These are phyloP conservation scores for Spilogale gracilis DNA, from an alignment of 2,113 vertebrate genomes.

Conservation along the genomic window DNA sequence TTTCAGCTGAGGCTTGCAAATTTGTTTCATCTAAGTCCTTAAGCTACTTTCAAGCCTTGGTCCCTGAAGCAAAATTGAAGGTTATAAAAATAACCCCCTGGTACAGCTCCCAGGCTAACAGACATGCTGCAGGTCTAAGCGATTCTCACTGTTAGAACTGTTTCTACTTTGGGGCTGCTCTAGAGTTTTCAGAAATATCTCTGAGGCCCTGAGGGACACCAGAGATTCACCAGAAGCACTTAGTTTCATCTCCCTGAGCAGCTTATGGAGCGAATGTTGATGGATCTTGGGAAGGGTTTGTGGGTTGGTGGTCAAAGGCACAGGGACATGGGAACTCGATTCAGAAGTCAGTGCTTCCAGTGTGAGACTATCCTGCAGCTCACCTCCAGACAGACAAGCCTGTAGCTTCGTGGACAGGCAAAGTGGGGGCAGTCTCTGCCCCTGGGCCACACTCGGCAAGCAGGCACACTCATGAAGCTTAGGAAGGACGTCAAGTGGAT, in stretches of 20 bases:
- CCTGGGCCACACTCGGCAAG: background rate
- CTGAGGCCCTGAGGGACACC: background rate
- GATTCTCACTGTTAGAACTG: slow-evolving; percentile 18
- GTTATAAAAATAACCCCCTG: slow-evolving; percentile 56
- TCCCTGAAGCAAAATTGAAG: slow-evolving; percentile 58
- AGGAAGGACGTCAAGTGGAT: slow-evolving; percentile 81
- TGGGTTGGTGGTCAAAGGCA: background rate
- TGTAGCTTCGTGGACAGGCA: accelerated
- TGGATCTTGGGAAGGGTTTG: too few species aligned
- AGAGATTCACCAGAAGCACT: too few species aligned
- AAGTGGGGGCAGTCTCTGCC: too few species aligned
- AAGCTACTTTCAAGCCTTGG: slow-evolving; percentile 66
- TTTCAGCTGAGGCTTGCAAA: slow-evolving; percentile 68
- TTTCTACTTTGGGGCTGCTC: slow-evolving; percentile 6
- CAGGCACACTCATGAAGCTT: background rate
- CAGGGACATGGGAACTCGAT: background rate
- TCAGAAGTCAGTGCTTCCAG: background rate
- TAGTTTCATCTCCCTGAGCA: background rate
- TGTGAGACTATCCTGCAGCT: background rate
- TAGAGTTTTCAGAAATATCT: slow-evolving; percentile 50
- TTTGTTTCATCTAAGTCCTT: slow-evolving; percentile 52
- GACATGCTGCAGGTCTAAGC: background rate
- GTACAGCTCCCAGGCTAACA: slow-evolving; percentile 17
- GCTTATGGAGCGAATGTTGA: background rate
- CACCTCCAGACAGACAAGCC: accelerated